Base-by-base conservation (phyloP, 2,797 vertebrate genomes). In the Rhinatrema bivittatum region DNA sequence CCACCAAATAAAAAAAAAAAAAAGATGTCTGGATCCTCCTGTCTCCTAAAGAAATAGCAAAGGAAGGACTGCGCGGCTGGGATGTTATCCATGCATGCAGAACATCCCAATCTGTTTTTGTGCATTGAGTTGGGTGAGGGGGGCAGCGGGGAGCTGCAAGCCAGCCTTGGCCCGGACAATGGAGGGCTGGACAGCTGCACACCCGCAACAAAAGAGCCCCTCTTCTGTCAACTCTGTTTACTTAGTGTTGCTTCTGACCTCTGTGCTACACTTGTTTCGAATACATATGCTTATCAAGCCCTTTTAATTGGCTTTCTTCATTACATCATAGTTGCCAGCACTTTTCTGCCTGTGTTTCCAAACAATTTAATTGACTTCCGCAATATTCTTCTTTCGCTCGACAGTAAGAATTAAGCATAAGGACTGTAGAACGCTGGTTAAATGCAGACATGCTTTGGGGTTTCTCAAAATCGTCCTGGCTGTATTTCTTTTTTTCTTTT, bases 161-260 rank as follows among this genome's bases (percentile, higher is more conserved):
- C 85, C 81, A 88, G 80, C 84, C 84, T 85, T 76, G 56, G 64
- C 62, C 56, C n/a, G 58, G 70, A 93, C 87, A 94, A 91, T 86
- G 50, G 82, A 77, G 81, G 81, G 84, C 82, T 65, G 86, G 87
- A 80, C 90, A 92, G 87, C 89, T 91, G 87, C 79, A 70, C 70
- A 65, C 60, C 63, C 48, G 36, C 64, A 78, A 89, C 90, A 91
- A 93, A 91, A 78, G 82, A 78, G 81, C 68, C 75, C 78, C 81
- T 89, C 74, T 83, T 73, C 81, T 74, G 65, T 87, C 73, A 60
- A 75, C 73, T 65, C 78, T 91, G 87, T 94, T 94, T 90, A 88
- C 86, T 91, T 89, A 83, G 80, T 77, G 76, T 81, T 76, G 65
- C 84, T 82, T 81, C 81, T 76, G 77, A 84, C 74, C 79, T 70